Conservation (phyloP, 2,797 vertebrate genomes). For the Molossus alvarezi region DNA sequence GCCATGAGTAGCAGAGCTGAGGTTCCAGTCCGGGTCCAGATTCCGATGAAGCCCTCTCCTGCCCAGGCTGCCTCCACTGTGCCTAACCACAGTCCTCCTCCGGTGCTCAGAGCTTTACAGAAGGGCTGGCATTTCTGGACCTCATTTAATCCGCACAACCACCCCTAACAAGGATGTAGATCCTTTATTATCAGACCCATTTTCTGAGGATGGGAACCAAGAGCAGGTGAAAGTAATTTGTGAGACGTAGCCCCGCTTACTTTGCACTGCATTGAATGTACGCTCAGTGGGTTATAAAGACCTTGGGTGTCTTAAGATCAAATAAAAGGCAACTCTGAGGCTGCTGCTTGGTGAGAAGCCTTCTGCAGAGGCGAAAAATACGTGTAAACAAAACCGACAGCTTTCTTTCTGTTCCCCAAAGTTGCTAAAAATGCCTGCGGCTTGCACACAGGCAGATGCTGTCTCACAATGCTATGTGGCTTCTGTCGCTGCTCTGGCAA, state of each 20-base stretch:
- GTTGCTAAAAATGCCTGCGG: conserved; percentile 89
- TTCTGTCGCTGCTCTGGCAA: conserved; percentile 85
- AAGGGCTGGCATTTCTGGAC: neutral
- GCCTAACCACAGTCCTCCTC: neutral
- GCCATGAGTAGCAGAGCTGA: neutral
- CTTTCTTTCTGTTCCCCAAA: conserved; percentile 89
- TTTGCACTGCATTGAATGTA: neutral
- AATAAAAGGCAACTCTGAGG: conserved; percentile 68
- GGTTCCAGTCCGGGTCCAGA: neutral
- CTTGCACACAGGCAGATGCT: conserved; percentile 90
- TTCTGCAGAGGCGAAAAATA: conserved; percentile 87
- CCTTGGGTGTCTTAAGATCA: conserved; percentile 67
- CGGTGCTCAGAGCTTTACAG: neutral
- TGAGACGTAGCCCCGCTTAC: neutral
- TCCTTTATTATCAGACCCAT: neutral
- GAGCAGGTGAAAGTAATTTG: neutral
- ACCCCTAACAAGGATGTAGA: neutral
- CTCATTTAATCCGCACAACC: neutral
- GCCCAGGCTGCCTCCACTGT: neutral
- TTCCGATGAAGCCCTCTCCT: neutral
- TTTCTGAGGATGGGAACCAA: neutral
- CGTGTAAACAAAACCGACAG: conserved; percentile 90
- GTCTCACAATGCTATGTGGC: conserved; percentile 83
- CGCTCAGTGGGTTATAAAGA: conserved; percentile 32
- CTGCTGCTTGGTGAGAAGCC: conserved; percentile 74